phyloP scores from a whole-genome alignment of 2,888 invertebrate genomes.

The Pristionchus maxplancki region DNA sequence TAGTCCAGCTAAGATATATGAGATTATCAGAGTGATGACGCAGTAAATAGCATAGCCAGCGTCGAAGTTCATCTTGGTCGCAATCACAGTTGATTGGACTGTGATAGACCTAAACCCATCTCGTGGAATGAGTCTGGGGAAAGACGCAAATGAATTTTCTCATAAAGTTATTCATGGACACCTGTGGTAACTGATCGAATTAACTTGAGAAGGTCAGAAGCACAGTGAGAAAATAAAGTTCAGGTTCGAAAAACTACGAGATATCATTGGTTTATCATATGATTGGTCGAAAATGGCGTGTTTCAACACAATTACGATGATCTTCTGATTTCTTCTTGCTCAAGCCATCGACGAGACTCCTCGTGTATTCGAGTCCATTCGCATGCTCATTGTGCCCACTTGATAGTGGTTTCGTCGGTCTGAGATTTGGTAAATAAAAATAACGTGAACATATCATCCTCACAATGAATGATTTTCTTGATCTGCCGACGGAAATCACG shows the following conservation, averaged over 20 bases:
- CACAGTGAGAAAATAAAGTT: not conserved
- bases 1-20: not conserved
- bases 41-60: not conserved
- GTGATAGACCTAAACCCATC: too few species aligned
- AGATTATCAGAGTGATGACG: not conserved
- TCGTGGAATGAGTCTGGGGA: too few species aligned
- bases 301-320: too few species aligned
- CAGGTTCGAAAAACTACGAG: not conserved
- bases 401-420: not conserved
- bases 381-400: not conserved
- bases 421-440: not conserved
- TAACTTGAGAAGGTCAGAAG: too few species aligned
- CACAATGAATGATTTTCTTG: not conserved
- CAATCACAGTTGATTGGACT: too few species aligned
- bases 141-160: too few species aligned
- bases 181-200: too few species aligned
- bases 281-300: too few species aligned
- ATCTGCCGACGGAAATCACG: not conserved
- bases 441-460: not conserved
- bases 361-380: too few species aligned
- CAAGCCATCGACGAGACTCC: not conserved
- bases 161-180: too few species aligned
- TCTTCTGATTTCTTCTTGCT: too few species aligned
- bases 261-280: too few species aligned
- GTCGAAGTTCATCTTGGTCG: not conserved